A percentile compares a stretch with the other conserved stretches of the same genome.
Conservation (phyloP, 2,113 vertebrate genomes). For the Setophaga kirtlandii region DNA sequence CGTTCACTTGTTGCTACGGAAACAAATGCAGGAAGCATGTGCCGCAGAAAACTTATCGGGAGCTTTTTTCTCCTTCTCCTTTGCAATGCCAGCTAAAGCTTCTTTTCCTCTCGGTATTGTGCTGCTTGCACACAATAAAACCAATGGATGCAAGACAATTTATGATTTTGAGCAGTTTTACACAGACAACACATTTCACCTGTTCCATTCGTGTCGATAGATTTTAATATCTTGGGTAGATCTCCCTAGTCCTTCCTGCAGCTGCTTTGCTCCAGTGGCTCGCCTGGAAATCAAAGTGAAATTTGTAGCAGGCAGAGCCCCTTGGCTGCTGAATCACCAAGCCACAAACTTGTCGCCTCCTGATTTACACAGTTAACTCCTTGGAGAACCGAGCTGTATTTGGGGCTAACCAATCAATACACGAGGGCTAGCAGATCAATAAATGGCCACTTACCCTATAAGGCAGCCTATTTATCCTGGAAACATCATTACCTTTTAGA, state of each 20-base stretch:
- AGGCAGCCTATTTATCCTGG: slow-evolving; percentile 83
- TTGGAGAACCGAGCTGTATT: slow-evolving; percentile 65
- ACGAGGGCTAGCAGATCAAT: slow-evolving; percentile 77
- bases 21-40: slow-evolving; percentile 53
- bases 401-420: slow-evolving; percentile 76
- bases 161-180: neutral
- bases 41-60: neutral
- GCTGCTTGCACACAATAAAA: neutral
- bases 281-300: slow-evolving; percentile 27
- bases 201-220: neutral
- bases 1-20: slow-evolving; percentile 76
- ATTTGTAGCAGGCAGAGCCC: neutral
- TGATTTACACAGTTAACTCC: slow-evolving; percentile 81
- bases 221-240: slow-evolving; percentile 8
- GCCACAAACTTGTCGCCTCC: slow-evolving; percentile 49
- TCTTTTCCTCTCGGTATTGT: neutral
- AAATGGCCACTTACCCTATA: slow-evolving; percentile 82
- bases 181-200: neutral
- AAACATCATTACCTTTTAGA: slow-evolving; percentile 86
- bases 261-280: slow-evolving; percentile 12
- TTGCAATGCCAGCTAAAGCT: neutral
- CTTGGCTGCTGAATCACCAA: neutral
- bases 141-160: neutral
- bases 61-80: slow-evolving; percentile 27
- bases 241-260: neutral